Evolutionary conservation across 2,888 invertebrate genomes (phyloP), one percentile per base, ranked within the genome.

Genomic region (Lutraria lutraria): DNA sequence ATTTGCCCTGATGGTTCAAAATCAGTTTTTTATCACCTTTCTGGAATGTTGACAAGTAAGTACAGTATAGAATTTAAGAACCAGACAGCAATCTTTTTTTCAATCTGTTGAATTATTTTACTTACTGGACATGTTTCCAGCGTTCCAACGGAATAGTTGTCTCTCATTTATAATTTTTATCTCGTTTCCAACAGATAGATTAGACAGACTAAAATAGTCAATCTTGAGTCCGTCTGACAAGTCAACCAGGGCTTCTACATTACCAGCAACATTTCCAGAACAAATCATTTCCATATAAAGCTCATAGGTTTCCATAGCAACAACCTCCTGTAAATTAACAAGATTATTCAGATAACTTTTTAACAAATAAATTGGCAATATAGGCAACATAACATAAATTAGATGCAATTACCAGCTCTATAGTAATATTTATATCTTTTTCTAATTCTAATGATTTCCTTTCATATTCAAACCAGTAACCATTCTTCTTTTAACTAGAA

Each of bases 81-180:
- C 15, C 13, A 16, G 29, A 72, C 6, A 31, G 6, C 25, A 68
- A 25, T 56, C 15, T 56, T 56, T 15, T 19, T 21, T 56, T 56
- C 4, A 16, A 56, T 56, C 19, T 56, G 15, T 56, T 12, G 29
- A n/a, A 72, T 29, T 1, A 72, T 1, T 31, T 34, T 31, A 76
- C 76, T 76, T 87, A 93, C 93, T 81, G 60, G 81, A 12, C 25
- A 92, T 53, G n/a, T 85, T 86, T 25, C 91, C 90, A 63, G 90
- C 83, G 52, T 12, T 56, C 93, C 91, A 93, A 19, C 0, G 54
- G 83, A 93, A 93, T 1, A 60, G 4, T 25, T 53, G 72, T 19
- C 86, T 72, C 15, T 82, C 90, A 81, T 79, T 83, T 0, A 85
- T 54, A 54, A 34, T 68, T 0, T 53, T 88, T 29, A 92, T 43